phyloP scores from a whole-genome alignment of 2,113 vertebrate genomes.

The Capricornis sumatraensis region DNA sequence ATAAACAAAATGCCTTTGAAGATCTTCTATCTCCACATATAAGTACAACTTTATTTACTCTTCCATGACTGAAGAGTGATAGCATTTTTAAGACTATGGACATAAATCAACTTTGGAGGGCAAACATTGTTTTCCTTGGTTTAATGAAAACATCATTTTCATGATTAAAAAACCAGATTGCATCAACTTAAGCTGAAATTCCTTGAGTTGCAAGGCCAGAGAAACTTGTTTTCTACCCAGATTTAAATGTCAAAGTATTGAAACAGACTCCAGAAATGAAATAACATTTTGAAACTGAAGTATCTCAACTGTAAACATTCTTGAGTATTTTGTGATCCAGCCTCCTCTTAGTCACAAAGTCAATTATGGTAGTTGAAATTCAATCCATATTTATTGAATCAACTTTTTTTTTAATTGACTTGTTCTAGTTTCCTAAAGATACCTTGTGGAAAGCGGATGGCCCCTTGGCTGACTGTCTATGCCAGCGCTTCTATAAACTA shows the following conservation, averaged over 20 bases:
- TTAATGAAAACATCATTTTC: background rate
- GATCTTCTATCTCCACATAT: background rate
- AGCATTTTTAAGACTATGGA: background rate
- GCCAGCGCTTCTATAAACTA: background rate
- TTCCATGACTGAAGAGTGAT: background rate
- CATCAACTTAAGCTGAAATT: background rate
- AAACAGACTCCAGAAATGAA: conserved; percentile 32
- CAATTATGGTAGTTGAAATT: background rate
- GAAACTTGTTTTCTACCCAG: background rate
- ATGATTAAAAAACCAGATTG: background rate
- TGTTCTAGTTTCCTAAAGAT: background rate
- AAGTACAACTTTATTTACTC: background rate
- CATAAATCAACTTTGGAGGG: background rate
- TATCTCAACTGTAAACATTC: background rate
- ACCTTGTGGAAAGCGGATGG: background rate
- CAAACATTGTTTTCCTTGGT: background rate
- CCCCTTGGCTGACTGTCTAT: background rate
- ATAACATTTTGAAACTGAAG: background rate
- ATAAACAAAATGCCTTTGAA: background rate
- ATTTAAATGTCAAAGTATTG: background rate
- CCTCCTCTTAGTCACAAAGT: background rate
- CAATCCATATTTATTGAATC: background rate
- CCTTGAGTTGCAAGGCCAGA: background rate
- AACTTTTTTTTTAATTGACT: background rate
- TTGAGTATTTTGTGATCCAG: background rate